Evolutionary conservation across 2,888 invertebrate species (phyloP).

Genomic region (Cancer borealis): DNA sequence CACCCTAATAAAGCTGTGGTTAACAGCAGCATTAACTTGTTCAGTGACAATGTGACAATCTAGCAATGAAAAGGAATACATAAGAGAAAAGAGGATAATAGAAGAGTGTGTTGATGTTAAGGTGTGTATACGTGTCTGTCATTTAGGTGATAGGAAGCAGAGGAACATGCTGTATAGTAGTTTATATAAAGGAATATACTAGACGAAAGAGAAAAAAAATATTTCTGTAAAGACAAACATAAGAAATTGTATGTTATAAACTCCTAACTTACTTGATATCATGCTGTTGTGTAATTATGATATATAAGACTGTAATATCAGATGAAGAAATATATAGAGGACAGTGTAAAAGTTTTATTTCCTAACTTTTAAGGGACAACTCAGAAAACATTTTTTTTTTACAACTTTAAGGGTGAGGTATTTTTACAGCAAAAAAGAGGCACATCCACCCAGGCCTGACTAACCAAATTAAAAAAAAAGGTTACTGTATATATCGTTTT

Average conservation of each 20-base stretch:
- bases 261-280: neutral
- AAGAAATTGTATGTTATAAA: too few relatives aligned
- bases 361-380: neutral
- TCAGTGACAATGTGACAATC: too few relatives aligned
- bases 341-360: neutral
- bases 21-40: too few relatives aligned
- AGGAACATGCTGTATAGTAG: too few relatives aligned
- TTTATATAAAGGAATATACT: too few relatives aligned
- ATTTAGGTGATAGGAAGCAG: too few relatives aligned
- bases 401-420: slow-evolving; percentile 2
- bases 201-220: too few relatives aligned
- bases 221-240: too few relatives aligned
- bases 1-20: too few relatives aligned
- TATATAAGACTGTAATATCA: neutral
- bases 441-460: neutral
- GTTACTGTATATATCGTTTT: neutral
- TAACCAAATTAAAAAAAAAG: neutral
- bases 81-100: neutral
- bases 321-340: slow-evolving; percentile 9
- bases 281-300: neutral
- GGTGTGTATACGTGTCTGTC: too few relatives aligned
- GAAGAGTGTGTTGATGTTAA: too few relatives aligned
- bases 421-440: neutral
- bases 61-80: too few relatives aligned
- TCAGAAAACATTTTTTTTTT: slow-evolving; percentile 5